Conservation (phyloP, 2,113 vertebrate species). For the Oreocharis arfaki region DNA sequence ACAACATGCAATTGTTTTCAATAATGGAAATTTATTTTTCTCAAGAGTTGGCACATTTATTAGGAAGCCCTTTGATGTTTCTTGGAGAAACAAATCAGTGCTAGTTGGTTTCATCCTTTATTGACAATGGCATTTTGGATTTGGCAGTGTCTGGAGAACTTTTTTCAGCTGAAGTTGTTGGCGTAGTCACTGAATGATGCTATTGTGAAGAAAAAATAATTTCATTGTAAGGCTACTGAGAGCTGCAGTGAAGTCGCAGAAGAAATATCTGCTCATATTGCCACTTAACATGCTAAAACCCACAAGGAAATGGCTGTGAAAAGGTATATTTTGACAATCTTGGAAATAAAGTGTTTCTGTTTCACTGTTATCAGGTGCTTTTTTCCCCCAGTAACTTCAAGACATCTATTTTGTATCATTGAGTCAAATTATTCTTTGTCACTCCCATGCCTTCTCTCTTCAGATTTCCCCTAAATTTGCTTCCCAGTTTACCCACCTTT, state of each 20-base stretch:
- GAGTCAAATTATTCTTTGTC: background rate
- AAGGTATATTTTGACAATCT: background rate
- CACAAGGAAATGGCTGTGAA: background rate
- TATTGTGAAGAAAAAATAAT: background rate
- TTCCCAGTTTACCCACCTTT: background rate
- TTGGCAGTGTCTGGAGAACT: background rate
- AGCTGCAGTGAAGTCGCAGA: background rate
- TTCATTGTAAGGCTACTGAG: background rate
- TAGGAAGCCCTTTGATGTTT: background rate
- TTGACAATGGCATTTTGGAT: background rate
- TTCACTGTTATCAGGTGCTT: background rate
- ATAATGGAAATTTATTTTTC: background rate
- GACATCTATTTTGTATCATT: background rate
- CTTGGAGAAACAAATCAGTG: background rate
- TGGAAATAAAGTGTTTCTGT: background rate
- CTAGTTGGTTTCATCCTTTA: background rate
- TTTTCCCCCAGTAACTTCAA: background rate
- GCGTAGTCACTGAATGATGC: background rate
- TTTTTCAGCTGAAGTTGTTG: slow-evolving; percentile 13
- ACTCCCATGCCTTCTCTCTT: background rate
- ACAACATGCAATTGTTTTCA: background rate
- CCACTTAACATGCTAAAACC: background rate
- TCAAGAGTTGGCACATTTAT: background rate
- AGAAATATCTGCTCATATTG: background rate
- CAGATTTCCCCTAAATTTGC: background rate